Evolutionary conservation across 2,888 invertebrate genomes (phyloP), one percentile per base, ranked within the genome.

Genomic region (Chydorus sphaericus): DNA sequence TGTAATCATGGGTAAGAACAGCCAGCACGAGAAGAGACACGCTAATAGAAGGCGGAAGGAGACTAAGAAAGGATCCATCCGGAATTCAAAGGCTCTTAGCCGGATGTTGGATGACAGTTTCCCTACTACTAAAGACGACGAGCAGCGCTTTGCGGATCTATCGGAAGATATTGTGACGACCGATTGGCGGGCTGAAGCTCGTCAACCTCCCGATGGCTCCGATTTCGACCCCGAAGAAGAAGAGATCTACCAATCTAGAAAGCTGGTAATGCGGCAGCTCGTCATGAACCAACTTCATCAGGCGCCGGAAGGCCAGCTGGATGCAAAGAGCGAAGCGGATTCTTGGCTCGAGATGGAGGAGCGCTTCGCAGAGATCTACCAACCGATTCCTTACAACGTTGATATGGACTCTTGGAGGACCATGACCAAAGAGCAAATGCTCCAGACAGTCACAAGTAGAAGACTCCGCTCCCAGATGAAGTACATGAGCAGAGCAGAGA

Each of bases 351-450:
- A 62, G 28, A 52, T 62, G 37, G 63, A 62, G 54, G 60, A 62
- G 57, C 61, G 61, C 49, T 62, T 61, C 55, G 58, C 63, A 10
- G 61, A 64, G 61, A 63, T 62, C 8, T 64, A 67, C 38, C 63
- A 64, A 30, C 66, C 64, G 36, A 61, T 63, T 31, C 62, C 62
- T 5, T 59, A 56, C 36, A 33, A 51, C 20, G 55, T 61, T 11
- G 53, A 50, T 23, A 59, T 60, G 60, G 59, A 59, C 14, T 53
- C 58, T 10, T 61, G 61, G 60, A 50, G 60, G 11, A 54, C 55
- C 30, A 62, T 62, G 62, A 55, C 54, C 31, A 59, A 59, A 29
- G 59, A 61, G 16, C 57, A 60, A 29, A 57, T 62, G 20, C 54
- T 62, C 14, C 20, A 56, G n/a, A 55, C 57, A 18, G 59, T 62